Base-by-base conservation (phyloP, 2,113 vertebrate species). In the Megaceryle maxima region DNA sequence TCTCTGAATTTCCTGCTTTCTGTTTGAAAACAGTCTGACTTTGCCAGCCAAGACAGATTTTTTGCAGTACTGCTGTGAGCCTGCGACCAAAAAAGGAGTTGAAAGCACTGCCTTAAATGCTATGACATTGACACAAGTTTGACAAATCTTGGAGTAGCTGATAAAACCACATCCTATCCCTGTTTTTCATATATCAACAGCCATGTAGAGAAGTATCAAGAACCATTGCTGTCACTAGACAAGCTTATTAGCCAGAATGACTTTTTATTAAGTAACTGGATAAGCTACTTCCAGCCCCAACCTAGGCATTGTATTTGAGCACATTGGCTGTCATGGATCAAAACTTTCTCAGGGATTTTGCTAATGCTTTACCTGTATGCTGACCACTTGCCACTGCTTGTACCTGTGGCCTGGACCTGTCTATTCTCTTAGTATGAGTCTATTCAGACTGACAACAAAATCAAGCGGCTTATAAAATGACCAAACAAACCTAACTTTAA, bases 11-110 rank as follows among this genome's bases (percentile, higher is more conserved):
- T 85, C 48, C 28, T 83, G 55, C 35, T 83, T 92, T 88, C 53
- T 88, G 67, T 95, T 93, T 95, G 87, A 93, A 94, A 95, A 92
- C 81, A 80, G n/a, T 69, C 50, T 86, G 63, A 73, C 24, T 95
- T 85, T 88, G 48, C 41, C 62, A 93, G 63, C 26, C 75, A 86
- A 90, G 82, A 94, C 92, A 90, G 75, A 80, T 57, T 85, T 90
- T 94, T 90, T 95, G 57, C 55, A 88, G 37, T 39, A 74, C 24
- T 86, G 8, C 46, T 92, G 24, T 69, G 8, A 93, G 57, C 25
- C 24, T 90, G 48, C 69, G 76, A 92, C 75, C 68, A 86, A 86
- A 90, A 89, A 69, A 64, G 28, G 51, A 85, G 41, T 69, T 88
- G 50, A 94, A 96, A 95, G 33, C n/a, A 35, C 33, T 80, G 43